Conservation (phyloP, 1,140 invertebrate genomes). For the Aphelenchoides avenae region DNA sequence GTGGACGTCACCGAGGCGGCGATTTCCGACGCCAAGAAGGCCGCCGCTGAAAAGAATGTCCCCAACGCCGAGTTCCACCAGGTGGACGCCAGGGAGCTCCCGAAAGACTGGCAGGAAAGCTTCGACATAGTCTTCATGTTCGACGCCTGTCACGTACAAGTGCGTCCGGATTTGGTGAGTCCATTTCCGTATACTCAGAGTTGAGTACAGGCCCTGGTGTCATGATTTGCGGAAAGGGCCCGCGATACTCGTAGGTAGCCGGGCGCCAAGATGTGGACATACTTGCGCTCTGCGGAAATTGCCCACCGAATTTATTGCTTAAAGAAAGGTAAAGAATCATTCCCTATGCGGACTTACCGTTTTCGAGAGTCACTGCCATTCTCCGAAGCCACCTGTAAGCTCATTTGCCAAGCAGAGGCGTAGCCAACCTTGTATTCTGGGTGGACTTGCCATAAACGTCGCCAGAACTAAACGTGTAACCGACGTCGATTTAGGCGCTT, state of each 20-base stretch:
- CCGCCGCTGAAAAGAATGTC: conserved; percentile 2
- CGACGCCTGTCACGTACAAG: conserved; percentile 52
- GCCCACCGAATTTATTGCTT: too few relatives aligned
- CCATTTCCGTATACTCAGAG: too few relatives aligned
- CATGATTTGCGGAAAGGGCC: too few relatives aligned
- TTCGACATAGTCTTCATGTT: conserved; percentile 50
- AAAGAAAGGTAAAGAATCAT: too few relatives aligned
- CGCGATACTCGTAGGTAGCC: too few relatives aligned
- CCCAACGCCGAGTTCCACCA: conserved; percentile 34
- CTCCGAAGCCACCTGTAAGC: neutral
- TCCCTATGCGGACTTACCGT: too few relatives aligned
- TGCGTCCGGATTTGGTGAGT: conserved; percentile 45
- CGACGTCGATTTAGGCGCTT: conserved; percentile 28
- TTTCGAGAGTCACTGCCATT: too few relatives aligned
- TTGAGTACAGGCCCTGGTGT: too few relatives aligned
- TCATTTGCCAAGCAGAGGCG: neutral
- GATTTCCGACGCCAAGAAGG: conserved; percentile 5
- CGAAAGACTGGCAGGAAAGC: conserved; percentile 31
- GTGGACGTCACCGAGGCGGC: conserved; percentile 16
- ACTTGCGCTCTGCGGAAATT: too few relatives aligned
- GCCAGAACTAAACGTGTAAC: neutral
- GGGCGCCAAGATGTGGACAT: too few relatives aligned
- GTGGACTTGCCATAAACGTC: too few relatives aligned
- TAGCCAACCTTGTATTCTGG: too few relatives aligned
- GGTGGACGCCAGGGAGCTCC: conserved; percentile 35